Conservation (phyloP, 2,888 invertebrate species). For the Philereme transversata region DNA sequence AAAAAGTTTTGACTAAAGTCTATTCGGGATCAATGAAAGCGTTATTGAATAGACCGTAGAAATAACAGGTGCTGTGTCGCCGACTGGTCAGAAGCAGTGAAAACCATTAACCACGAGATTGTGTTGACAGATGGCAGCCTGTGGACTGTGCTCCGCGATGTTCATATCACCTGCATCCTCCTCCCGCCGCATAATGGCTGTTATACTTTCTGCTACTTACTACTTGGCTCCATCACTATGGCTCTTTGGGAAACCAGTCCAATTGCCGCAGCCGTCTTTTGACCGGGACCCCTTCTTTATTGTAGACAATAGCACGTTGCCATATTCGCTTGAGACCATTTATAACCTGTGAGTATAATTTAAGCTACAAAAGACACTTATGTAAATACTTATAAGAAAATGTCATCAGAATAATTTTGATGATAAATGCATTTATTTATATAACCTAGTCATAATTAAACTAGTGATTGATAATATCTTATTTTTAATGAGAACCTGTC, state of each 20-base stretch:
- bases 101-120: not conserved
- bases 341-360: constrained; percentile 34
- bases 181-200: constrained; percentile 58
- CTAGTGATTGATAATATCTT: too few relatives aligned
- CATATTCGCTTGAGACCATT: constrained; percentile 48
- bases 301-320: constrained; percentile 9
- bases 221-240: constrained; percentile 61
- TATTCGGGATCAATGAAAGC: too few relatives aligned
- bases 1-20: too few relatives aligned
- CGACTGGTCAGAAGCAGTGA: not conserved
- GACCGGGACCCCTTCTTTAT: constrained; percentile 64
- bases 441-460: too few relatives aligned
- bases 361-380: too few relatives aligned
- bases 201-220: constrained; percentile 54
- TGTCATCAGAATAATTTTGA: too few relatives aligned
- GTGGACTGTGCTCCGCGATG: constrained; percentile 66
- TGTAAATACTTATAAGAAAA: too few relatives aligned
- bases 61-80: too few relatives aligned
- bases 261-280: constrained; percentile 55
- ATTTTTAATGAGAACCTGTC: too few relatives aligned
- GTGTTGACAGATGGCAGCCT: constrained; percentile 61
- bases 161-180: constrained; percentile 69
- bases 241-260: constrained; percentile 51
- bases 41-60: too few relatives aligned
- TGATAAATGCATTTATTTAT: too few relatives aligned